Percentiles rank a stretch among this genome's conserved stretches.
Conservation (phyloP, 2,113 vertebrate species). For the Salminus brasiliensis region DNA sequence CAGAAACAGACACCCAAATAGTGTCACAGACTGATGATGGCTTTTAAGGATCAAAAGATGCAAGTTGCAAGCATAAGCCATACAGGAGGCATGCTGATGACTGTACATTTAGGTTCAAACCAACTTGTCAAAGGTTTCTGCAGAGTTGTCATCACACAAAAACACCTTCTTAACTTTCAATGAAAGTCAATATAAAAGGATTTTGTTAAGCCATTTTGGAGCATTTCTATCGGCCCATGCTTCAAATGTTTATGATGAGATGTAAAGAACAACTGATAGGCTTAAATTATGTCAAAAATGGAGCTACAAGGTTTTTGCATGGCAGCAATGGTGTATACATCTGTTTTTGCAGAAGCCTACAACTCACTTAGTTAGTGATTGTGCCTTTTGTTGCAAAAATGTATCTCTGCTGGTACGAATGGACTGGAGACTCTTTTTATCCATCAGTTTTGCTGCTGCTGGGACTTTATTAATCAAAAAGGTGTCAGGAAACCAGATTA, state of each 20-base stretch:
- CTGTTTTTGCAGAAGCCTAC: background rate
- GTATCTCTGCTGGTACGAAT: slow-evolving; percentile 86
- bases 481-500: slow-evolving; percentile 95
- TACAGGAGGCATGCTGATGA: background rate
- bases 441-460: slow-evolving; percentile 90
- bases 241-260: no score
- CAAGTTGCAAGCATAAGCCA: no score
- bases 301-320: no score
- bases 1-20: slow-evolving; percentile 49
- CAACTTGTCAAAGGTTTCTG: background rate
- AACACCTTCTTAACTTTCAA: no score
- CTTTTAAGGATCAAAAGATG: no score
- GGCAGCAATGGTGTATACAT: no score
- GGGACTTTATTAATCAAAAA: slow-evolving; percentile 90
- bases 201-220: no score
- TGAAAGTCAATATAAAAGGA: no score
- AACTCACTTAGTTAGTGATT: slow-evolving; percentile 89
- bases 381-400: slow-evolving; percentile 90
- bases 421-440: slow-evolving; percentile 89
- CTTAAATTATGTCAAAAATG: no score
- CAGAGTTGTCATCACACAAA: no score
- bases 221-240: no score
- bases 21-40: background rate
- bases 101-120: background rate
- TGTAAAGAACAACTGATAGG: no score